Conservation (phyloP, 2,888 invertebrate genomes). For the Apodemia mormo region DNA sequence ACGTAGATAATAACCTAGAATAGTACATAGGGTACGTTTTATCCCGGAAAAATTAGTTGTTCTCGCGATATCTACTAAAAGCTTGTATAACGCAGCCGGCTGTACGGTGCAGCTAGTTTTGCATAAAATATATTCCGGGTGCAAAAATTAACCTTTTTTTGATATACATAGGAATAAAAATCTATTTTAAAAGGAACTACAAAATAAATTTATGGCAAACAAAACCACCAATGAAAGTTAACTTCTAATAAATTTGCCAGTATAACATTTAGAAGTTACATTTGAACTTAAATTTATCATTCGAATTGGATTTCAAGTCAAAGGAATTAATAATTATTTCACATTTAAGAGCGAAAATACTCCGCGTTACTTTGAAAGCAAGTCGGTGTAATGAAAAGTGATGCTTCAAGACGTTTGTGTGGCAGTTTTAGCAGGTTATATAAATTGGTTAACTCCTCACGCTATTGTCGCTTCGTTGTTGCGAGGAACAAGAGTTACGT, state of each 20-base stretch:
- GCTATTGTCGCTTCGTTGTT: conserved; percentile 1
- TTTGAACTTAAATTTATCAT: conserved; percentile 12
- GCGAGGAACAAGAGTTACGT: neutral
- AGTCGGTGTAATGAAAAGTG: conserved; percentile 14
- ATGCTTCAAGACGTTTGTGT: conserved; percentile 1
- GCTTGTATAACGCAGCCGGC: too few relatives aligned
- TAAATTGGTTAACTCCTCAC: conserved; percentile 6
- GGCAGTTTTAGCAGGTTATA: neutral
- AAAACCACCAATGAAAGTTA: neutral
- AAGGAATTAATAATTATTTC: conserved; percentile 14
- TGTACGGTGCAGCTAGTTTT: too few relatives aligned
- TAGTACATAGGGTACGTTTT: too few relatives aligned
- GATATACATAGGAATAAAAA: too few relatives aligned
- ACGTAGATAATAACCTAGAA: too few relatives aligned
- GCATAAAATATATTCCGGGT: too few relatives aligned
- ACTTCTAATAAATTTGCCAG: neutral
- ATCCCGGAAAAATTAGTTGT: too few relatives aligned
- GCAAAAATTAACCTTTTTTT: too few relatives aligned
- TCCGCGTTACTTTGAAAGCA: conserved; percentile 2
- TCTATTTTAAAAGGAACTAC: too few relatives aligned
- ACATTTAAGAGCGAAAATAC: conserved; percentile 11
- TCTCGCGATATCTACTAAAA: too few relatives aligned
- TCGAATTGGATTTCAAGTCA: conserved; percentile 4
- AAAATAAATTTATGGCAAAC: neutral
- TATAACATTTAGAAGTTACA: neutral